Percentiles rank a stretch among this genome's conserved stretches.
These are phyloP conservation scores for Drosophila flavopinicola DNA, from an alignment of 2,888 invertebrate genomes.

Conservation along the genomic window DNA sequence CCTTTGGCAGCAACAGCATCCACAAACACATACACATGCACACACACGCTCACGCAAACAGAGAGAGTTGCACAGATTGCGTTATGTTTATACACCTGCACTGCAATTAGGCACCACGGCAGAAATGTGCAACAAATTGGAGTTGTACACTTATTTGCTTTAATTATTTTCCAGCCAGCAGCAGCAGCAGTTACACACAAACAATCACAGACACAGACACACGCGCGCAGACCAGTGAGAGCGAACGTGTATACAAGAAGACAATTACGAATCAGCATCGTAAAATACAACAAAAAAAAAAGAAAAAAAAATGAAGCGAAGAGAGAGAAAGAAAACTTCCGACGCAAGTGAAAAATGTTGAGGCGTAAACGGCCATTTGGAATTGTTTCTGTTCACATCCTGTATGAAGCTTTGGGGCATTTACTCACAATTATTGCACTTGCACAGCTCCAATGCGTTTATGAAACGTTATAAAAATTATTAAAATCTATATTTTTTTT, in stretches of 20 bases:
- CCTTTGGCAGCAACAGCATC: conserved; percentile 59
- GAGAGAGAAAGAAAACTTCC: conserved; percentile 56
- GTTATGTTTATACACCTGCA: conserved; percentile 37
- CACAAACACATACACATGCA: conserved; percentile 22
- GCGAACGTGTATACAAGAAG: conserved; percentile 71
- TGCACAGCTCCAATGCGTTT: conserved; percentile 72
- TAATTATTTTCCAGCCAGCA: conserved; percentile 68
- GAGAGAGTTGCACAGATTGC: conserved; percentile 32
- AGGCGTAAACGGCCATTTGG: conserved; percentile 46
- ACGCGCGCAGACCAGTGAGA: conserved; percentile 39
- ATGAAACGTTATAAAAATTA: conserved; percentile 51
- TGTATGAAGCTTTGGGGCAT: conserved; percentile 40
- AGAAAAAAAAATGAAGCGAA: conserved; percentile 40
- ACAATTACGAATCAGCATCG: conserved; percentile 78
- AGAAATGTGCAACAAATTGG: conserved; percentile 62
- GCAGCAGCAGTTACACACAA: conserved; percentile 33
- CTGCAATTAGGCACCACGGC: conserved; percentile 23
- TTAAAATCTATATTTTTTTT: conserved; percentile 51
- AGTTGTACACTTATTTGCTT: conserved; percentile 66
- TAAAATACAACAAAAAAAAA: conserved; percentile 67
- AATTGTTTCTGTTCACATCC: conserved; percentile 19
- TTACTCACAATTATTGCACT: conserved; percentile 77
- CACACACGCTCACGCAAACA: conserved; percentile 16
- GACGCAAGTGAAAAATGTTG: conserved; percentile 64
- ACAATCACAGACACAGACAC: conserved; percentile 35